Conservation (phyloP, 2,888 invertebrate genomes). For the Chironomus tentans region DNA sequence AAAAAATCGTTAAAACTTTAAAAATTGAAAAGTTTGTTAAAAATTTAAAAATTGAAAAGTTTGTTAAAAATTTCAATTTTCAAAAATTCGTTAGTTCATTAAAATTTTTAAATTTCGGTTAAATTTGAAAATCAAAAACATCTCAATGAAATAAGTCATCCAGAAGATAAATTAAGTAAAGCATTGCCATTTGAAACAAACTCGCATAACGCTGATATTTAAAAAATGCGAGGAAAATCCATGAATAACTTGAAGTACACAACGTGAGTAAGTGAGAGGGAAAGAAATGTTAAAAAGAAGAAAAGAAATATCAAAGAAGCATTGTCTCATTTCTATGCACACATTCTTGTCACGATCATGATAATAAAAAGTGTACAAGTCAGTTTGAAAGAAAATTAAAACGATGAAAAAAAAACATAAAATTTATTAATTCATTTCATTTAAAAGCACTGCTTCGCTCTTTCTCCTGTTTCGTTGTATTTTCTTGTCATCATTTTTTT, state of each 20-base stretch:
- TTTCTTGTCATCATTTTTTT: slow-evolving; percentile 4
- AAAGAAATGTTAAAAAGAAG: background rate
- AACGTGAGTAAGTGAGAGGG: background rate
- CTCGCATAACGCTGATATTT: background rate
- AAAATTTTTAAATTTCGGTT: too few species aligned
- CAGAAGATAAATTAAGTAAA: too few species aligned
- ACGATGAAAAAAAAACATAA: slow-evolving; percentile 3
- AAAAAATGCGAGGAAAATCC: background rate
- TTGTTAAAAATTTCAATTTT: too few species aligned
- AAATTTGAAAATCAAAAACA: too few species aligned
- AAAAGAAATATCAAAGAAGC: background rate
- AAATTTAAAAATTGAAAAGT: too few species aligned
- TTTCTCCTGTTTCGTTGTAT: background rate
- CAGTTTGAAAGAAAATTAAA: slow-evolving; percentile 26
- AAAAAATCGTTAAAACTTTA: too few species aligned
- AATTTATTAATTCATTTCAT: slow-evolving; percentile 26
- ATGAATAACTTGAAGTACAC: background rate
- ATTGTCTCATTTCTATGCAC: background rate
- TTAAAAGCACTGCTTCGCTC: slow-evolving; percentile 3
- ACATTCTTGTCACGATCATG: slow-evolving; percentile 28
- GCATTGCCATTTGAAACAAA: too few species aligned
- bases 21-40: too few species aligned
- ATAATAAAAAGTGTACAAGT: slow-evolving; percentile 27
- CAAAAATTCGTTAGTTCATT: too few species aligned
- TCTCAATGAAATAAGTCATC: too few species aligned